Conservation (phyloP, 2,113 vertebrate genomes). For the Panthera leo region DNA sequence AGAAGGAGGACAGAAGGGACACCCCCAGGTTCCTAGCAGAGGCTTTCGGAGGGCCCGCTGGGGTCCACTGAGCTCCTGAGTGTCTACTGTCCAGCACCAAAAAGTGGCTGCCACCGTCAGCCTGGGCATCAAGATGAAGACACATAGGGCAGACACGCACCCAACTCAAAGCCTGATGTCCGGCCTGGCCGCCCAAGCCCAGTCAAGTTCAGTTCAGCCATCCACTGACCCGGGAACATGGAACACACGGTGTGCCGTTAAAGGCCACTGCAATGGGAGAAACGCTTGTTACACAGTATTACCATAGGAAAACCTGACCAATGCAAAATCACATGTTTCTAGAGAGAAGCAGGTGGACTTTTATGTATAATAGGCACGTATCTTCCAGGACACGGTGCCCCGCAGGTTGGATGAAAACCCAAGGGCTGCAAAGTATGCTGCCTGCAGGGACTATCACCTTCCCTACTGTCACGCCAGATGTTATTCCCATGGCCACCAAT, state of each 20-base stretch:
- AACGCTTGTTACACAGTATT: not conserved
- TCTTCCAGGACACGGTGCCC: not conserved
- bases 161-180: not conserved
- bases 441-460: not conserved
- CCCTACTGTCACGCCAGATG: not conserved
- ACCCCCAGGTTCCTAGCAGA: not conserved
- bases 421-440: not conserved
- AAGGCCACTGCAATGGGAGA: not conserved
- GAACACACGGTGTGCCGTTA: not conserved
- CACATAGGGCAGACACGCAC: not conserved
- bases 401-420: not conserved
- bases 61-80: not conserved
- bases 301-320: not conserved
- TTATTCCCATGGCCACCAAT: not conserved
- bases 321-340: not conserved
- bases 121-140: not conserved
- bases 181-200: not conserved
- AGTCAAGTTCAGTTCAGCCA: not conserved
- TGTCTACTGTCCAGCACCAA: not conserved
- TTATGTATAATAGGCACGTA: rapidly evolving
- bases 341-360: not conserved
- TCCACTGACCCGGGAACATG: not conserved
- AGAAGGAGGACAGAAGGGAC: not conserved
- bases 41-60: not conserved
- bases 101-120: not conserved